Percentiles rank a stretch among this genome's conserved stretches.
These are phyloP conservation scores for Metallyticus violacea DNA, from an alignment of 2,888 invertebrate species.

Conservation along the genomic window DNA sequence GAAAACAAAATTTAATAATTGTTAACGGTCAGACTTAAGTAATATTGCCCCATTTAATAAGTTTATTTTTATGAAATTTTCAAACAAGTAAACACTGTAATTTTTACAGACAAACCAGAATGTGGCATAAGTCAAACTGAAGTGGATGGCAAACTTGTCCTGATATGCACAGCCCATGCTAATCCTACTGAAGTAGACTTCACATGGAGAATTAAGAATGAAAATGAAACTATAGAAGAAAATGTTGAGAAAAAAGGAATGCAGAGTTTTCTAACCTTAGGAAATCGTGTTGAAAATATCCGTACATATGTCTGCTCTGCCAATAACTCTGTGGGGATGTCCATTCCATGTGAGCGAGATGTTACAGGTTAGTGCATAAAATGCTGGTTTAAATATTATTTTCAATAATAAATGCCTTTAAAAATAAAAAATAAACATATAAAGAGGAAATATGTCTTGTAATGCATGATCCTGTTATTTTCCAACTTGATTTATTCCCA, in stretches of 20 bases:
- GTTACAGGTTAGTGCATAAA: constrained; percentile 49
- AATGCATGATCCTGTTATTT: too few relatives aligned
- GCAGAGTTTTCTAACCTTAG: constrained; percentile 62
- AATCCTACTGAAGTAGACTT: constrained; percentile 78
- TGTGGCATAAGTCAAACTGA: constrained; percentile 75
- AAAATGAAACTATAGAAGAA: constrained; percentile 70
- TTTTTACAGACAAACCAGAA: constrained; percentile 71
- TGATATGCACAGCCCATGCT: constrained; percentile 77
- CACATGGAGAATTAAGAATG: constrained; percentile 79
- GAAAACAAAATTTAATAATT: too few relatives aligned
- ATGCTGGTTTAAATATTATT: background rate
- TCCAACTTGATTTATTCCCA: too few relatives aligned
- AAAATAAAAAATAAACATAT: background rate
- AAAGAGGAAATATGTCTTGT: too few relatives aligned
- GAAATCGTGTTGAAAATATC: constrained; percentile 58
- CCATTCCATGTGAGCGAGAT: constrained; percentile 53
- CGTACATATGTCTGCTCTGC: constrained; percentile 83
- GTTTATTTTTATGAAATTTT: background rate
- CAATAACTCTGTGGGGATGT: constrained; percentile 75
- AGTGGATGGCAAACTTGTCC: constrained; percentile 68
- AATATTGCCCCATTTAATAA: background rate
- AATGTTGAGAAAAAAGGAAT: constrained; percentile 54
- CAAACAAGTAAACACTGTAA: background rate
- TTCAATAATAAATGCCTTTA: background rate
- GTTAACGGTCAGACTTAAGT: too few relatives aligned